Base-by-base conservation (phyloP, 2,113 vertebrate species). In the Rhinoderma darwinii region DNA sequence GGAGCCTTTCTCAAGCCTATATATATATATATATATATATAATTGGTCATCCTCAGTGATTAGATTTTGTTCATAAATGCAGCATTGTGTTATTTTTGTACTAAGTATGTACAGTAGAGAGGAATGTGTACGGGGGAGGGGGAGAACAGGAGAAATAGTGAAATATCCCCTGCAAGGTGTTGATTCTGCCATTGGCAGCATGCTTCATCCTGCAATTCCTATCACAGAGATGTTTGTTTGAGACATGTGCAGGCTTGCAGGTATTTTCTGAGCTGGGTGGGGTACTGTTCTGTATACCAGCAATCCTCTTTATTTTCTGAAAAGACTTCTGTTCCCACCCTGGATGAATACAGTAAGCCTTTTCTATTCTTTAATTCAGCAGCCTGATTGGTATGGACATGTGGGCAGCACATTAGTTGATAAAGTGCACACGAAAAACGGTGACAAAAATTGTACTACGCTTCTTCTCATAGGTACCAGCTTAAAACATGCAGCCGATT, bases 161-260 rank as follows among this genome's bases (percentile, higher is more conserved):
- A 39, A 39, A 54, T 39, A 14, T 18, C 72, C 84, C 76, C 35
- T 80, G n/a, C 32, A 59, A 59, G 75, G 84, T 56, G 18, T 37
- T 61, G 32, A 15, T 41, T 41, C 63, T 44, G 35, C 35, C 35
- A 27, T 32, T 56, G 75, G 72, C 47, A 81, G 63, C n/a, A 32
- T 2, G 18, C 66, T 79, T 63, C 77, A 73, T 63, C 59, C 59
- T 70, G 18, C 39, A 81, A 56, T 44, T 73, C 37, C 77, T 74
- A 54, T 73, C 27, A 72, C 30, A 73, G 80, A 74, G 27, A 68
- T 50, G 77, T 74, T 81, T 86, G 47, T 86, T 47, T 80, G 8
- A 51, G 76, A 73, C 85, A 73, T 73, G 85, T 86, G 66, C n/a
- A 44, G 85, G 35, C 77, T 54, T 86, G 84, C 27, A 37, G 22